Evolutionary conservation across 2,888 invertebrate genomes (phyloP), one percentile per base, ranked within the genome.

Genomic region (Pterostichus madidus): DNA sequence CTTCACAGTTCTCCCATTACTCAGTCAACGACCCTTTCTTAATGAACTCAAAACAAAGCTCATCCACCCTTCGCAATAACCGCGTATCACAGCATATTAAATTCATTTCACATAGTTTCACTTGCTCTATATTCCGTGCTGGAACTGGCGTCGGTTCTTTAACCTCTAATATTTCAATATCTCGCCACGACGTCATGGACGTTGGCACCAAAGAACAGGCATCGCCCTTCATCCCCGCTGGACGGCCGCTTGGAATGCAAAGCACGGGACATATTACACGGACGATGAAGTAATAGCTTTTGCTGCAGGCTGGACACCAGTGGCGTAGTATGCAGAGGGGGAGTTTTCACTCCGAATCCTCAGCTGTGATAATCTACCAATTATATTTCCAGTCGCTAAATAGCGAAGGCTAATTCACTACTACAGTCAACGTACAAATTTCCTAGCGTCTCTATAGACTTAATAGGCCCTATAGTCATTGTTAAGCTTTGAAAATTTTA

Each of bases 131-230:
- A 68, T 68, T 46, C 73, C 35, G 17, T 35, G 73, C 31, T 46
- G 68, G 13, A 32, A 44, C 17, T 44, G 17, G n/a, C 11, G 32
- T 35, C 53, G 39, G 76, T 76, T 56, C 76, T 76, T 76, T 53
- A 76, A 76, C 76, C 76, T 56, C 56, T 76, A 76, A 76, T 76
- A 76, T 53, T 76, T 76, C 56, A 76, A 76, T 56, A 56, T 76
- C 13, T 32, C 76, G 53, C 73, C 15, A 8, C 75, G 44, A 15
- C 10, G 15, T 13, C 7, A 15, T 17, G 15, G 17, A 17, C 5
- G 59, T 7, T 17, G 13, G 31, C 17, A 31, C 15, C 13, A 17
- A 17, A 53, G 39, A 39, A 39, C 3, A 39, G 39, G 5, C 39
- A 5, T 39, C 39, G 39, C 5, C 39, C 8, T 39, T 39, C 24